Evolutionary conservation across 2,797 vertebrate species (phyloP), one percentile per base, ranked within the genome.

Genomic region (Leucoraja ocellata): DNA sequence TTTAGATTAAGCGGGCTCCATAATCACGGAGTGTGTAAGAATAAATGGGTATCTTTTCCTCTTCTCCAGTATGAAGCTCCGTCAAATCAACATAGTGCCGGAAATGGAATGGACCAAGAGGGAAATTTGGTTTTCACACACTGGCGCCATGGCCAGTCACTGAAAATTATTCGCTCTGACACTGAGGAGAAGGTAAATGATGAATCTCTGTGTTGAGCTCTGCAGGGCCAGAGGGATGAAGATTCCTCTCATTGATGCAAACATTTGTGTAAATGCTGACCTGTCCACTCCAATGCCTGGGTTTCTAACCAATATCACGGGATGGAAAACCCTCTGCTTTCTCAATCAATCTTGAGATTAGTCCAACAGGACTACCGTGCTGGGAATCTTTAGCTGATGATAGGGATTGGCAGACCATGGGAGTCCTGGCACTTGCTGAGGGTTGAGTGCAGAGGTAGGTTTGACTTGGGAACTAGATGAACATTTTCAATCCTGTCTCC

Each of bases 21-120:
- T n/a, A 13, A 13, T 7, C 28, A 13, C 28, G n/a, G 58, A 61
- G 14, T 84, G 11, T 28, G 11, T 13, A 68, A 18, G 58, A 86
- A 88, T 68, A 88, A 54, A 88, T 9, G 32, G n/a, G 68, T 88
- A 63, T 21, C 32, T 88, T 88, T 63, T 10, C 63, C 13, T 7
- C 14, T 68, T 79, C 93, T 93, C 54, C 93, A 97, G 97, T 93
- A 94, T 16, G 94, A 95, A 54, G 93, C 36, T 63, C 93, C 81
- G 93, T 86, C 93, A 0, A 94, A 94, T 28, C 95, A 94, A 78
- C 94, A 90, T 79, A 94, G 94, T 16, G 93, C 96, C 94, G 96
- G 96, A 93, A 96, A 97, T 78, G 97, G 96, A 90, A 93, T 95
- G 32, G 94, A 95, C 28, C 94, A 94, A 16, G 96, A 96, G 1